Conservation (phyloP, 2,113 vertebrate species). For the Myotis davidii region DNA sequence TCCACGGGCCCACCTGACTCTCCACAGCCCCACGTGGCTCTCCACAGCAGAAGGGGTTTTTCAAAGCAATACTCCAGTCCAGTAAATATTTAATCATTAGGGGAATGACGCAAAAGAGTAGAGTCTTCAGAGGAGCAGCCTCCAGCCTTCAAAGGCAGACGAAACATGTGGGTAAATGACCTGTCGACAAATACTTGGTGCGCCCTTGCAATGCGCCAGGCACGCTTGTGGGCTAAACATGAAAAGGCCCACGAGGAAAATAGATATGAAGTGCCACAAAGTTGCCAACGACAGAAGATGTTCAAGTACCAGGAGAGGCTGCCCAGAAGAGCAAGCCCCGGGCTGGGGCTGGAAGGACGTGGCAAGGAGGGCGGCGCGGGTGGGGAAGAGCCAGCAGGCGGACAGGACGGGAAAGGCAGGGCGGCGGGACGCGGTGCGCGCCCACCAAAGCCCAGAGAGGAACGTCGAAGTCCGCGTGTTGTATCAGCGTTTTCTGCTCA, state of each 20-base stretch:
- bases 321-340: background rate
- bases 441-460: background rate
- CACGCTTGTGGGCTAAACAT: background rate
- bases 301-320: background rate
- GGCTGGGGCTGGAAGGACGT: background rate
- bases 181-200: background rate
- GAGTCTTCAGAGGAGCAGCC: background rate
- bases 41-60: background rate
- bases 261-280: background rate
- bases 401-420: too few relatives aligned
- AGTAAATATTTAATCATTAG: background rate
- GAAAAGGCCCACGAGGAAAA: background rate
- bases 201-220: background rate
- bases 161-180: background rate
- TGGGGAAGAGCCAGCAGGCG: too few relatives aligned
- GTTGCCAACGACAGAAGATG: background rate
- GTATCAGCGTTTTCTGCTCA: background rate
- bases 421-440: background rate
- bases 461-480: rapidly evolving
- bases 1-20: too few relatives aligned
- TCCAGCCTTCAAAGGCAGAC: background rate
- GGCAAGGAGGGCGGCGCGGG: background rate
- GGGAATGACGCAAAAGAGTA: background rate
- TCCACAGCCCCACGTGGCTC: too few relatives aligned
- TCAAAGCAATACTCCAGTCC: background rate